Evolutionary conservation across 2,888 invertebrate species (phyloP).

Genomic region (Drosophila algonquin): DNA sequence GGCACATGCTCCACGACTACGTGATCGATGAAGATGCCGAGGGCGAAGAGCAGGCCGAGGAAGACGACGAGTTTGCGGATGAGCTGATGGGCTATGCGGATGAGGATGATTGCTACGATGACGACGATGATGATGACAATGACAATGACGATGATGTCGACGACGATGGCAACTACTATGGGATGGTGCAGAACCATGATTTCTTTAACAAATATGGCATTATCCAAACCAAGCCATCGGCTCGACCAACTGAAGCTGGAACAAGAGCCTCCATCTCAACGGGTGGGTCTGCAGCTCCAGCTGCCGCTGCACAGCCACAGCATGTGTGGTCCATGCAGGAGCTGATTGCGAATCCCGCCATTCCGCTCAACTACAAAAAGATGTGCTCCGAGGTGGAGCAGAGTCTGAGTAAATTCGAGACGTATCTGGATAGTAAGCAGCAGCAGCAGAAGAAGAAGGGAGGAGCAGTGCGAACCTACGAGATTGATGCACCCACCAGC

Average conservation of each 20-base stretch:
- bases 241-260: conserved; percentile 22
- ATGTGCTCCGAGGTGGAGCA: conserved; percentile 83
- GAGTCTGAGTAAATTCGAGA: conserved; percentile 82
- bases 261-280: conserved; percentile 3
- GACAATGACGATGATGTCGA: conserved; percentile 48
- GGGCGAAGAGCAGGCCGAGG: conserved; percentile 64
- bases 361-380: conserved; percentile 83
- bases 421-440: conserved; percentile 75
- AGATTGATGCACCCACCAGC: conserved; percentile 85
- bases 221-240: conserved; percentile 32
- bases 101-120: conserved; percentile 50
- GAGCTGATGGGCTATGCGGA: conserved; percentile 52
- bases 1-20: conserved; percentile 68
- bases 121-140: conserved; percentile 48
- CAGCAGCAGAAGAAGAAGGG: conserved; percentile 2
- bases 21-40: conserved; percentile 71
- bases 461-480: conserved; percentile 82
- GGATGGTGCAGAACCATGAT: conserved; percentile 39
- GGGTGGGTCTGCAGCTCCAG: conserved; percentile 16
- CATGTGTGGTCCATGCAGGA: conserved; percentile 83
- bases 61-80: conserved; percentile 53
- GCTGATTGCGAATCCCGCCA: conserved; percentile 81
- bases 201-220: conserved; percentile 64
- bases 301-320: conserved; percentile 52
- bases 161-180: conserved; percentile 56